phyloP scores from a whole-genome alignment of 1,140 invertebrate species.

The Melitaea cinxia region DNA sequence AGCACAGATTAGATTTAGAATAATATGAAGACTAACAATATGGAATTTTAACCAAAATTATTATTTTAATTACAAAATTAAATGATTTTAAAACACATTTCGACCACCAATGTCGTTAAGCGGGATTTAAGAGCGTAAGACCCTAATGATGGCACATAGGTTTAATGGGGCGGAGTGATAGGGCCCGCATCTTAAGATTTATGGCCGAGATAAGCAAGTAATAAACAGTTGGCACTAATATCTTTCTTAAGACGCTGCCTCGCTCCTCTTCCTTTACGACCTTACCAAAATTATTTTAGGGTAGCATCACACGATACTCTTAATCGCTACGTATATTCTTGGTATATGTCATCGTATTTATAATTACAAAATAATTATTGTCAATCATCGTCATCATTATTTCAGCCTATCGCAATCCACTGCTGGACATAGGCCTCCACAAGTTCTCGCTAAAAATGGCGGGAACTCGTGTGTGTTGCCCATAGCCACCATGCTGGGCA shows the following conservation, averaged over 20 bases:
- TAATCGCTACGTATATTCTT: constrained; percentile 1
- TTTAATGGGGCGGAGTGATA: constrained; percentile 20
- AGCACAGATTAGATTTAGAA: too few relatives aligned
- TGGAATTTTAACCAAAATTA: too few relatives aligned
- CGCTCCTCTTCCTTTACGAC: constrained; percentile 31
- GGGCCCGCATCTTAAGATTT: constrained; percentile 34
- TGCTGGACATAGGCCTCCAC: too few relatives aligned
- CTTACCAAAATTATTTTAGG: constrained; percentile 32
- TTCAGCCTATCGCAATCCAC: too few relatives aligned
- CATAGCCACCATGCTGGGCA: too few relatives aligned
- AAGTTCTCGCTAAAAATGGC: too few relatives aligned
- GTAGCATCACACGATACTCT: constrained; percentile 1
- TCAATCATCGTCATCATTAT: too few relatives aligned
- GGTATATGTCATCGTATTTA: background rate
- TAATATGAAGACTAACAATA: too few relatives aligned
- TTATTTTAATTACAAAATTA: background rate
- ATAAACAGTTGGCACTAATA: constrained; percentile 44
- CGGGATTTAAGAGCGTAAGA: constrained; percentile 18
- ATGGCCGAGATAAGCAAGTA: constrained; percentile 36
- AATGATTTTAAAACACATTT: background rate
- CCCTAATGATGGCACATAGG: constrained; percentile 7
- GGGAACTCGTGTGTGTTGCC: too few relatives aligned
- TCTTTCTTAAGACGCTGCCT: constrained; percentile 32
- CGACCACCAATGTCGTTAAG: constrained; percentile 14
- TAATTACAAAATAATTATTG: too few relatives aligned